Evolutionary conservation across 1,140 invertebrate genomes (phyloP).

Genomic region (Grapholita molesta): DNA sequence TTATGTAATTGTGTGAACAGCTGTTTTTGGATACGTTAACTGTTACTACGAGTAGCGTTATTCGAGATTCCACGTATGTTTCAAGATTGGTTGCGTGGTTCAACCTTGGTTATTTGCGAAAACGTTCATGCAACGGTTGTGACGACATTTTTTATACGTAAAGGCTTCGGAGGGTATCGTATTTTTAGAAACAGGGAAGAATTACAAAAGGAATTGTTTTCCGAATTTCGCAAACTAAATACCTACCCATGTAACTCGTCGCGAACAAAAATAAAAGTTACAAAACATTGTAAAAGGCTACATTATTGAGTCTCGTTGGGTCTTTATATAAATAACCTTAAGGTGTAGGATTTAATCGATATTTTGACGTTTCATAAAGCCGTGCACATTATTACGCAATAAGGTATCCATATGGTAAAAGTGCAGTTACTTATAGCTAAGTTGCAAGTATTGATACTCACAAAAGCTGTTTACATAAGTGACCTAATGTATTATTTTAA

Average conservation of each 20-base stretch:
- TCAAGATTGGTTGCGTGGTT: not conserved
- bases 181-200: not conserved
- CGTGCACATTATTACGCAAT: too few species aligned
- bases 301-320: not conserved
- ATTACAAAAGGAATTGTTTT: not conserved
- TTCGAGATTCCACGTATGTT: not conserved
- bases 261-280: not conserved
- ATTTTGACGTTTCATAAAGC: too few species aligned
- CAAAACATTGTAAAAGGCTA: not conserved
- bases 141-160: not conserved
- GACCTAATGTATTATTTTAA: too few species aligned
- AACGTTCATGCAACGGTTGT: not conserved
- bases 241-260: not conserved
- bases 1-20: not conserved
- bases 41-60: not conserved
- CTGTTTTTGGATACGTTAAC: too few species aligned
- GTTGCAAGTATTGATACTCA: too few species aligned
- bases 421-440: too few species aligned
- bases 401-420: too few species aligned
- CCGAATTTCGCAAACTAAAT: not conserved
- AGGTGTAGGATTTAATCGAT: too few species aligned
- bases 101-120: slow-evolving; percentile 5
- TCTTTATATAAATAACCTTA: too few species aligned
- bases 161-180: not conserved
- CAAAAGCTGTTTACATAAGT: too few species aligned